Evolutionary conservation across 2,113 vertebrate genomes (phyloP).

Genomic region (Brachypodius melanocephalos): DNA sequence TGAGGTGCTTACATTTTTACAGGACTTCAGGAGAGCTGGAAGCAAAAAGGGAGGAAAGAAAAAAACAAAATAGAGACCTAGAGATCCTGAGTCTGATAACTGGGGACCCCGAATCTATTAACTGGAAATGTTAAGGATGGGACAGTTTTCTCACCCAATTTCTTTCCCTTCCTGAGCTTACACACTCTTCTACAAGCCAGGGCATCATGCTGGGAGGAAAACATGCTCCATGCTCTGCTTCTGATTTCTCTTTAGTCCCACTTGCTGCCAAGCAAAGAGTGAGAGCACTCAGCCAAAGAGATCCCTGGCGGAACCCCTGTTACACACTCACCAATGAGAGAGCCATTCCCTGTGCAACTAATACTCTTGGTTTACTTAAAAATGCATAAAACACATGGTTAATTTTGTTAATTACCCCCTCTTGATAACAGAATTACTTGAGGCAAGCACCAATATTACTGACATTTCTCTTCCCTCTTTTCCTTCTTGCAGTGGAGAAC

Average conservation of each 20-base stretch:
- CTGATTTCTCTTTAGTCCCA: neutral
- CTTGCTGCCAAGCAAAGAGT: neutral
- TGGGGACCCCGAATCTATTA: neutral
- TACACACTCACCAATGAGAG: neutral
- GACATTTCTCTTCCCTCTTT: neutral
- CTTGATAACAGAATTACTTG: neutral
- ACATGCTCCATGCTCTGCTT: neutral
- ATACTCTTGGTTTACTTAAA: neutral
- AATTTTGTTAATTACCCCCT: slow-evolving; percentile 1
- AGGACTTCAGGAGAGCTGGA: neutral
- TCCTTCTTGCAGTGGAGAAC: neutral
- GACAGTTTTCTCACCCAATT: neutral
- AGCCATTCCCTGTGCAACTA: neutral
- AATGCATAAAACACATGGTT: neutral
- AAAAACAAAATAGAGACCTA: rapidly evolving
- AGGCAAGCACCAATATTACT: neutral
- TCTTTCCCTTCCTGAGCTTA: neutral
- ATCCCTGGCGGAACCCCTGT: neutral
- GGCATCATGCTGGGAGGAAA: neutral
- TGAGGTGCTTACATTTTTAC: neutral
- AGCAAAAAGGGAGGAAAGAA: neutral
- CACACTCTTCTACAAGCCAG: neutral
- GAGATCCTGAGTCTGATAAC: neutral
- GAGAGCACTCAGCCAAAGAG: neutral
- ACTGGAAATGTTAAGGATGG: neutral